Evolutionary conservation across 2,113 vertebrate species (phyloP).

Genomic region (Oncorhynchus masou): DNA sequence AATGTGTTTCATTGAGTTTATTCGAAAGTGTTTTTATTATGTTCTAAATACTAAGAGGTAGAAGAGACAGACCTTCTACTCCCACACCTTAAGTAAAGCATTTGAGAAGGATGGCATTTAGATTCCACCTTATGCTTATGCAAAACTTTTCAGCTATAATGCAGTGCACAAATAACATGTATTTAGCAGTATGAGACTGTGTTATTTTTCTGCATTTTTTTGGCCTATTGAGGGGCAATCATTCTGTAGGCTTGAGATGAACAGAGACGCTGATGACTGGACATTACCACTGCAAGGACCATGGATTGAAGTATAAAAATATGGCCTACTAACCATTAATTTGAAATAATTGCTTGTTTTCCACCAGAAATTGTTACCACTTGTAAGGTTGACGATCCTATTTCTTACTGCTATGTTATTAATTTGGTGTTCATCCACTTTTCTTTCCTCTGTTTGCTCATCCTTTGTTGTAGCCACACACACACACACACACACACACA

Average conservation of each 20-base stretch:
- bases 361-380: slow-evolving; percentile 33
- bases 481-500: not conserved
- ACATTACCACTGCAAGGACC: slow-evolving; percentile 12
- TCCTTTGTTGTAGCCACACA: not conserved
- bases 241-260: slow-evolving; percentile 41
- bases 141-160: not conserved
- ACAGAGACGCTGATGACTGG: slow-evolving; percentile 42
- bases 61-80: too few species aligned
- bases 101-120: not conserved
- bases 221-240: slow-evolving; percentile 14
- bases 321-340: slow-evolving; percentile 46
- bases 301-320: slow-evolving; percentile 30
- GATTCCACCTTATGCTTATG: not conserved
- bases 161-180: slow-evolving; percentile 12
- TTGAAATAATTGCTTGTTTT: slow-evolving; percentile 63
- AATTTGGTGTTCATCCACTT: not conserved
- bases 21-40: too few species aligned
- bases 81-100: too few species aligned
- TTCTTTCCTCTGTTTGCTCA: not conserved
- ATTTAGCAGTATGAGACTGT: slow-evolving; percentile 42
- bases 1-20: too few species aligned
- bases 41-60: too few species aligned
- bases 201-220: slow-evolving; percentile 56
- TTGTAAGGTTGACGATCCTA: slow-evolving; percentile 26
- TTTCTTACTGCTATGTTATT: not conserved